phyloP scores from a whole-genome alignment of 2,797 vertebrate species.

The Podarcis siculus region DNA sequence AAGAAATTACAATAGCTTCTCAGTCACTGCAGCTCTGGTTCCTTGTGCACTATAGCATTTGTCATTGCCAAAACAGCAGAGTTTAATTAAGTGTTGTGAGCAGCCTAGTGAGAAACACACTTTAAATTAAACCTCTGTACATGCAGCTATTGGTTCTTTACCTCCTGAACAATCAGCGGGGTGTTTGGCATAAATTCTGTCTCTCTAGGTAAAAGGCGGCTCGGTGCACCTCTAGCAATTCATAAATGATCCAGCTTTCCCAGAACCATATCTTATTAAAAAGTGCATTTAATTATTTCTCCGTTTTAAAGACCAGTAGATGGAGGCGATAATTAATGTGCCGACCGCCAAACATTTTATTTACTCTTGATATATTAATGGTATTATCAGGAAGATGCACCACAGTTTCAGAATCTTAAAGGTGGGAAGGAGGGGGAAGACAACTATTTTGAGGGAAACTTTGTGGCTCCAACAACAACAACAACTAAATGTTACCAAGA shows the following conservation, averaged over 20 bases:
- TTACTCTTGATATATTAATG: conserved; percentile 88
- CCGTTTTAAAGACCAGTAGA: conserved; percentile 86
- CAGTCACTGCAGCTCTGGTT: conserved; percentile 90
- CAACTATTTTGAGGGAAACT: background rate
- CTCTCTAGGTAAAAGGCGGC: conserved; percentile 88
- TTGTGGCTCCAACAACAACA: background rate
- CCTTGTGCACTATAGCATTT: conserved; percentile 93
- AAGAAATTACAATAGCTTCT: conserved; percentile 94
- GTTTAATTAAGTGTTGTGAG: conserved; percentile 99
- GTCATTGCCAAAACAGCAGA: conserved; percentile 99
- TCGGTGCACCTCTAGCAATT: conserved; percentile 87
- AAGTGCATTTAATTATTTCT: conserved; percentile 90
- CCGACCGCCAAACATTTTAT: conserved; percentile 90
- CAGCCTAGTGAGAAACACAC: conserved; percentile 99
- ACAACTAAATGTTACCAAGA: background rate
- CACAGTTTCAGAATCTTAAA: conserved; percentile 75
- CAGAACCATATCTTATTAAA: conserved; percentile 87
- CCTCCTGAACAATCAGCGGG: conserved; percentile 95
- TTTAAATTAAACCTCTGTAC: conserved; percentile 99
- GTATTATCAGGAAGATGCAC: conserved; percentile 79
- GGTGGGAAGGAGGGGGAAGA: background rate
- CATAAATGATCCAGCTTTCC: conserved; percentile 87
- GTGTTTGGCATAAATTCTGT: conserved; percentile 92
- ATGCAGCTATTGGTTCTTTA: conserved; percentile 96
- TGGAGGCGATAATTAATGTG: conserved; percentile 93